These are phyloP conservation scores for Spheniscus mendiculus DNA, from an alignment of 2,113 vertebrate species.

Conservation along the genomic window DNA sequence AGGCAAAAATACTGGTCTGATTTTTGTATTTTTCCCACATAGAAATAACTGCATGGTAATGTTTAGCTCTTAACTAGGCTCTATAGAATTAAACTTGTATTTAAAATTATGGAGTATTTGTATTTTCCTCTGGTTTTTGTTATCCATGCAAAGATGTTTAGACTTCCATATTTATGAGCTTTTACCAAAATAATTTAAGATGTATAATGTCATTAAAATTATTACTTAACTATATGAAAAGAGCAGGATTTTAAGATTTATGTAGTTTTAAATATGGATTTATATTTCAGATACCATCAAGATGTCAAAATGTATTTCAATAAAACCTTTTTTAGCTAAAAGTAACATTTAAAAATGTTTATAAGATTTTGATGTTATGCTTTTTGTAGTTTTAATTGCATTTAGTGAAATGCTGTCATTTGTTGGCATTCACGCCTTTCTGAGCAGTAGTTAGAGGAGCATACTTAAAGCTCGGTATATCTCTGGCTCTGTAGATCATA, in stretches of 20 bases:
- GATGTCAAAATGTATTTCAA: neutral
- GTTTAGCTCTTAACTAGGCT: neutral
- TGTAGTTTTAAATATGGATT: neutral
- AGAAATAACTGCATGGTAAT: neutral
- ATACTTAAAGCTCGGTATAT: neutral
- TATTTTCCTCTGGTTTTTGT: neutral
- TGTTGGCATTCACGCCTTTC: neutral
- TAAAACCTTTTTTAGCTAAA: neutral
- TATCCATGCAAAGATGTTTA: neutral
- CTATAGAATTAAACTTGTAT: neutral
- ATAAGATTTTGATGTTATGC: neutral
- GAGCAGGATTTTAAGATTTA: neutral
- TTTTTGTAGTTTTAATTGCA: neutral
- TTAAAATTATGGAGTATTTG: neutral
- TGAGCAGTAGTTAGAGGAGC: neutral
- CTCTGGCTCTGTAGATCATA: slow-evolving; percentile 19
- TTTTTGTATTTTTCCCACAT: neutral
- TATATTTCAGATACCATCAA: neutral
- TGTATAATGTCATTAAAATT: neutral
- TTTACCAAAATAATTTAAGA: neutral
- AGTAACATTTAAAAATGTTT: neutral
- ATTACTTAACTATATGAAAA: neutral
- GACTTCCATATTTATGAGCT: neutral
- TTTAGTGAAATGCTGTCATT: neutral
- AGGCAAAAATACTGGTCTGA: neutral